Evolutionary conservation across 2,113 vertebrate genomes (phyloP).

Genomic region (Kryptolebias marmoratus): DNA sequence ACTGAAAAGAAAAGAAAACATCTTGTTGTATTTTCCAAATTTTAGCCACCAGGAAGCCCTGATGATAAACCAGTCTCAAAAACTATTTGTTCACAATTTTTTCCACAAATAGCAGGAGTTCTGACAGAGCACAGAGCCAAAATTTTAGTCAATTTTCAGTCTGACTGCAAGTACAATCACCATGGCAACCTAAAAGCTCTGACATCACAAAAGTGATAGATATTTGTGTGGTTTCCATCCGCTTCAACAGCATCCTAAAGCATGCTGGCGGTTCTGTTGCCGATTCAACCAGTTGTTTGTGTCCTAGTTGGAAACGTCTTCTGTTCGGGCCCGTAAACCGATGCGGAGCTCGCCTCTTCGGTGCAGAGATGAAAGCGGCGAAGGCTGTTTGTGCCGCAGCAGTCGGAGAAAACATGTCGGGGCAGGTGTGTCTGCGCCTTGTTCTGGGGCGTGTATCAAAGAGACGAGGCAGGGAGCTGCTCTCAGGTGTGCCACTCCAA

Average conservation of each 20-base stretch:
- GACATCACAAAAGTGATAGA: no score
- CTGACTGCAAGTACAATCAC: not conserved
- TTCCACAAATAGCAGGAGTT: not conserved
- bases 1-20: no score
- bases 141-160: not conserved
- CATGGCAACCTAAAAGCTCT: slow-evolving; percentile 5
- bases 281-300: not conserved
- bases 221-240: not conserved
- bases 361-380: not conserved
- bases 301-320: not conserved
- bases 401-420: not conserved
- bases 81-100: not conserved
- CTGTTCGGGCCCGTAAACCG: not conserved
- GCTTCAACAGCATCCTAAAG: not conserved
- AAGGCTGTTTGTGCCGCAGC: not conserved
- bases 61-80: not conserved
- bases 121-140: not conserved
- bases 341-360: not conserved
- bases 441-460: not conserved
- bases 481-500: not conserved
- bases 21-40: no score
- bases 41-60: no score
- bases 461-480: not conserved
- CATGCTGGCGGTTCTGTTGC: not conserved
- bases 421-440: not conserved